Evolutionary conservation across 92 coral and sea anemone species (phyloP), one percentile per base, ranked within the genome.

Genomic region (Palythoa grandis): DNA sequence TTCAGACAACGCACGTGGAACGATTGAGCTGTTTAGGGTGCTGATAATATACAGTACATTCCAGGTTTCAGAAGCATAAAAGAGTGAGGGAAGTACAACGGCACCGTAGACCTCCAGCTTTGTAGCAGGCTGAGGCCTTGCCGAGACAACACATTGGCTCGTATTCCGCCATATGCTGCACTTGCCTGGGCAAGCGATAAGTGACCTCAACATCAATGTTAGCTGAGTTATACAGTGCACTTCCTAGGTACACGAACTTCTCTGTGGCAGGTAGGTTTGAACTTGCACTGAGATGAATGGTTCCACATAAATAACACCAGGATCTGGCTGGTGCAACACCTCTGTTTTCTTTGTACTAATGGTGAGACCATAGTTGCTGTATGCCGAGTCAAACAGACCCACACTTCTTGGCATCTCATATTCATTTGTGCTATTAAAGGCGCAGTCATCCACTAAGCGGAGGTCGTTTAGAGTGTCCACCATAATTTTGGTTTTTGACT

Each of bases 1-100:
- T 76, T 73, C 22, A 82, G 52, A 82, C 86, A 86, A 58, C 73
- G 48, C 85, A 47, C 52, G 85, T 77, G 82, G 88, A 37, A 52
- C 19, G 40, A 52, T 56, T 83, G 35, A 67, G 66, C 85, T 66
- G 23, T 66, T 61, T 43, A 74, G 74, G 37, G 70, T n/a, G 20
- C 70, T 23, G 20, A 63, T 2, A 63, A 20, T 19, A 63, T 4
- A 63, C 23, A 3, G 70, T 29, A 29, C 35, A 29, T 29, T 63
- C 24, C 24, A 63, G 70, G 70, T n/a, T 20, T 63, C 70, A 63
- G 20, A 63, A 11, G 20, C 0, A 7, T n/a, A 63, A 17, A 63
- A 22, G 13, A 63, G 70, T 63, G 24, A 63, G 24, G 5, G 29
- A 13, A 23, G 24, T 19, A 58, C 47, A 58, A 66, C 74, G 35